Conservation (phyloP, 1,140 invertebrate species). For the Helicoverpa zea region DNA sequence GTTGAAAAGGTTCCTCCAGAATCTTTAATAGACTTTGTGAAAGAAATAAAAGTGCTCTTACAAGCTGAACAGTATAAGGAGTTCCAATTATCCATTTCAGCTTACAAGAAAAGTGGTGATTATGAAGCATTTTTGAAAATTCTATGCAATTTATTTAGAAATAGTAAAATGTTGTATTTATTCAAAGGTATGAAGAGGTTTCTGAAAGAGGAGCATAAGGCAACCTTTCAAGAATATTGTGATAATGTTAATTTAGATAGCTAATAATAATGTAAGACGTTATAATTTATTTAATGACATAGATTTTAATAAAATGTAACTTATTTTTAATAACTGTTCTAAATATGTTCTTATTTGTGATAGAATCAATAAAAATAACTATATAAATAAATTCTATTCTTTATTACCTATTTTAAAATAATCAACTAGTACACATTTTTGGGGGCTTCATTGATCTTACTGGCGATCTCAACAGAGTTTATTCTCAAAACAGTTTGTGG, state of each 20-base stretch:
- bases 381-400: constrained; percentile 11
- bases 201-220: constrained; percentile 87
- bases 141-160: constrained; percentile 86
- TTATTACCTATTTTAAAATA: constrained; percentile 61
- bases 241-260: constrained; percentile 75
- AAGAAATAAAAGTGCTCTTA: constrained; percentile 87
- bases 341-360: too few species aligned
- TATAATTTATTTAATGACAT: too few species aligned
- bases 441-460: constrained; percentile 76
- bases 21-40: constrained; percentile 84
- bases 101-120: constrained; percentile 87
- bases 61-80: constrained; percentile 86
- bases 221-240: constrained; percentile 86
- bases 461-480: constrained; percentile 88
- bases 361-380: not conserved
- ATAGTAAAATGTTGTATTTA: constrained; percentile 87
- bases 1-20: constrained; percentile 76
- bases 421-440: constrained; percentile 73
- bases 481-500: constrained; percentile 92
- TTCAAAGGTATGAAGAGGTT: constrained; percentile 88
- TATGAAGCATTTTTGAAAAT: constrained; percentile 85
- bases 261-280: constrained; percentile 48
- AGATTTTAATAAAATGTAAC: not conserved
- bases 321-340: too few species aligned
- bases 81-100: constrained; percentile 88